Evolutionary conservation across 1,140 invertebrate genomes (phyloP), one percentile per base, ranked within the genome.

Genomic region (Caligus rogercresseyi): DNA sequence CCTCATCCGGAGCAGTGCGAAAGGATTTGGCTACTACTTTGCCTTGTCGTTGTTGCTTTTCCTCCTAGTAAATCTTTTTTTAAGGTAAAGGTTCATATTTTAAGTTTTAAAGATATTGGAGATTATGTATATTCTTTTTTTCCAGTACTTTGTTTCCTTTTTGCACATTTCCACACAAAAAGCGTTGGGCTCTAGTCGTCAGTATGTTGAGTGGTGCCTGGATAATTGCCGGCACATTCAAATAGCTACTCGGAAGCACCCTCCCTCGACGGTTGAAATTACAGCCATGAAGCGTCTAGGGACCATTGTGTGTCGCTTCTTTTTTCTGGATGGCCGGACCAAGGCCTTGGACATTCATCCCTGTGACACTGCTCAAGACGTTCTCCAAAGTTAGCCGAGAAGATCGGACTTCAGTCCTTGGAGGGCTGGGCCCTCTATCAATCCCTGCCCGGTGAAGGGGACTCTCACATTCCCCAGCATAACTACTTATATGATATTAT

Each of bases 271-370:
- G 25, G 86, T 91, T 0, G 91, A 96, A 78, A 87, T 95, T 57
- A 87, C 89, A 69, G 89, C 90, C 3, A 90, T 95, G 83, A 81
- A 84, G 69, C 79, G 86, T 63, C 76, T 95, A 14, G 88, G 87
- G 52, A 92, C 90, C 0, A 88, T 96, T 65, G 87, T 95, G 0
- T 94, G 89, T 71, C 79, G 90, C 52, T 91, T 97, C 73, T 93
- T 92, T 76, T 93, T 96, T 73, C 77, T 95, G 69, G 91, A 96
- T 74, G 89, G 90, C 0, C 80, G 90, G 59, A 95, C 89, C 0
- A 95, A 95, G 74, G 90, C 90, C 0, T 89, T 96, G 31, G 90
- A 93, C 72, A 85, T 95, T 14, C 87, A 93, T 77, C 89, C 91
- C 0, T 89, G 87, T 1, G 90, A 95, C 69, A 95, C 90, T 2